A percentile compares a stretch with the other conserved stretches of the same genome.
Evolutionary conservation across 2,888 invertebrate genomes (phyloP).

Genomic region (Diaperis boleti): DNA sequence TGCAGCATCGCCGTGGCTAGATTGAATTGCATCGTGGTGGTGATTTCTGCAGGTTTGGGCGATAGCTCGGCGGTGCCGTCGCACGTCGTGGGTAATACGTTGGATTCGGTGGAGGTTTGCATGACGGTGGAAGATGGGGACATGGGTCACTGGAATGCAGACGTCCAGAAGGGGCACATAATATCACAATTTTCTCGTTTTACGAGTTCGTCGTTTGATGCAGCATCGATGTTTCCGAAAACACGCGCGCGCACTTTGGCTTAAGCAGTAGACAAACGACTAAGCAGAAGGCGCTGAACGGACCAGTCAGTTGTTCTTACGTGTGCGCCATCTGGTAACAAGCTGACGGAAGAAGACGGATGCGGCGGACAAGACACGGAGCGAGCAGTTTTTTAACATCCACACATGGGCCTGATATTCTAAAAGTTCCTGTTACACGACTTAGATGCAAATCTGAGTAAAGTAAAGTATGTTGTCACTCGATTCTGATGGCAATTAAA

Average conservation of each 20-base stretch:
- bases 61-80: slow-evolving; percentile 45
- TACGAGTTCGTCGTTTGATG: slow-evolving; percentile 46
- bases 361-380: slow-evolving; percentile 4
- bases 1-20: slow-evolving; percentile 72
- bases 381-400: neutral
- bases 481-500: too few species aligned
- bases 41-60: slow-evolving; percentile 48
- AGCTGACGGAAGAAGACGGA: slow-evolving; percentile 49
- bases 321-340: slow-evolving; percentile 63
- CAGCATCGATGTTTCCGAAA: slow-evolving; percentile 48
- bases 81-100: slow-evolving; percentile 20
- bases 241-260: slow-evolving; percentile 74
- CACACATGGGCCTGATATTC: too few species aligned
- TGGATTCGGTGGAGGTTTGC: slow-evolving; percentile 45
- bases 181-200: slow-evolving; percentile 20
- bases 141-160: slow-evolving; percentile 29
- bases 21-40: slow-evolving; percentile 52
- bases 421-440: too few species aligned
- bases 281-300: slow-evolving; percentile 61
- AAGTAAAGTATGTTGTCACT: too few species aligned
- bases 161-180: neutral
- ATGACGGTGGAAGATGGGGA: slow-evolving; percentile 32
- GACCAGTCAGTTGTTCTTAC: slow-evolving; percentile 60
- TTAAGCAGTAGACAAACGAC: slow-evolving; percentile 69
- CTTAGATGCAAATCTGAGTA: too few species aligned